These are phyloP conservation scores for Synergus laeviventris DNA, from an alignment of 2,888 invertebrate genomes.

Conservation along the genomic window DNA sequence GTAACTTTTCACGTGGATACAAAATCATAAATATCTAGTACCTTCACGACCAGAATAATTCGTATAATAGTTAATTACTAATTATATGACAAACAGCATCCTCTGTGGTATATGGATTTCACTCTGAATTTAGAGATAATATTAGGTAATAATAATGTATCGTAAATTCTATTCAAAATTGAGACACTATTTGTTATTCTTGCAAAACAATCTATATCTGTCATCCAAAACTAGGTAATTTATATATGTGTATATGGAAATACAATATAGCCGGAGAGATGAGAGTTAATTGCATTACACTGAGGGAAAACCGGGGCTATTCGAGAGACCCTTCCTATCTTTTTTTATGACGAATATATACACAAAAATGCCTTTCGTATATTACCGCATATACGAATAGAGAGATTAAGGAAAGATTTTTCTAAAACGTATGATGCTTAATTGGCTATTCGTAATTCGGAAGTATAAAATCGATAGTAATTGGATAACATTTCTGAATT, in stretches of 20 bases:
- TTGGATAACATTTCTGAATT: slow-evolving; percentile 3
- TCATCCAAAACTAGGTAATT: neutral
- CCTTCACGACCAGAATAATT: neutral
- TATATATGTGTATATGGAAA: neutral
- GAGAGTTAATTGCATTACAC: too few relatives aligned
- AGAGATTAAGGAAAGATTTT: neutral
- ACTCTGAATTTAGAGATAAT: neutral
- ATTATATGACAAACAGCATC: neutral
- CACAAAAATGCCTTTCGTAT: too few relatives aligned
- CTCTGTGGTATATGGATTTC: neutral
- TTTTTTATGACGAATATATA: too few relatives aligned
- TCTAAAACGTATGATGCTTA: neutral
- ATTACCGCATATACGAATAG: too few relatives aligned
- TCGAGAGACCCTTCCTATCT: too few relatives aligned
- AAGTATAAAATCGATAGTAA: neutral
- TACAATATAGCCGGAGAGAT: too few relatives aligned
- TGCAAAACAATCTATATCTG: neutral
- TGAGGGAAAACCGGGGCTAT: too few relatives aligned
- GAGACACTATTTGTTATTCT: neutral
- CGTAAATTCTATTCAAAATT: neutral
- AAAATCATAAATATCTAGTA: too few relatives aligned
- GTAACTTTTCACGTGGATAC: too few relatives aligned
- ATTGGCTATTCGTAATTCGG: neutral
- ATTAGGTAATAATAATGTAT: neutral
- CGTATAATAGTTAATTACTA: neutral